Base-by-base conservation (phyloP, 1,140 invertebrate genomes). In the Spodoptera litura region DNA sequence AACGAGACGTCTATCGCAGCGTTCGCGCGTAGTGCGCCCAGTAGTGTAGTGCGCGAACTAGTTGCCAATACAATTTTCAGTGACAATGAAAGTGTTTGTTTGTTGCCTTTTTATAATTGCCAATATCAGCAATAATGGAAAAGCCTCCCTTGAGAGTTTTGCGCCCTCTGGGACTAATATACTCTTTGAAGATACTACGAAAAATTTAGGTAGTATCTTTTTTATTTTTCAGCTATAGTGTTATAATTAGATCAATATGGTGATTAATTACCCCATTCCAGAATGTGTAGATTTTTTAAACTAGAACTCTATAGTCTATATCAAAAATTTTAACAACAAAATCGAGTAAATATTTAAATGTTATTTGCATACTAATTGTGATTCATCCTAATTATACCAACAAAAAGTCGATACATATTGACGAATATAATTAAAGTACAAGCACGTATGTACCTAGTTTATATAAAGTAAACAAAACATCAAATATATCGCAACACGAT, bases 141-240 rank as follows among this genome's bases (percentile, higher is more conserved):
- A 91, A 83, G 93, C 91, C 3, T 93, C 93, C 4, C 55, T 94
- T 71, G 91, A 93, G 61, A 92, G 88, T 82, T 87, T 91, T 56
- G 66, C 84, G 49, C 88, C 91, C 3, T 72, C 79, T 20, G 90
- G 83, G 27, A 72, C 84, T 44, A 88, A 87, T 79, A 79, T 88
- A 49, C 80, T 93, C 10, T 80, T 92, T 31, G 85, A 88, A 58
- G 91, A 92, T 79, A 91, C 85, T 25, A 91, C 89, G 0, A 90
- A 87, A 85, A 89, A 81, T 83, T 86, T 87, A 80, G 89, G 93
- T 93, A 81, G 85, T 70, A 10, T 25, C 20, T 35, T 71, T 61
- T 49, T 53, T 27, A 71, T 61, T 2, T 31, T 31, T 31, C 4
- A 2, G 31, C 2, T 61, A n/a, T 4, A 1, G 9, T 9, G 9